phyloP scores from a whole-genome alignment of 2,888 invertebrate genomes.

The Perdita meconis region DNA sequence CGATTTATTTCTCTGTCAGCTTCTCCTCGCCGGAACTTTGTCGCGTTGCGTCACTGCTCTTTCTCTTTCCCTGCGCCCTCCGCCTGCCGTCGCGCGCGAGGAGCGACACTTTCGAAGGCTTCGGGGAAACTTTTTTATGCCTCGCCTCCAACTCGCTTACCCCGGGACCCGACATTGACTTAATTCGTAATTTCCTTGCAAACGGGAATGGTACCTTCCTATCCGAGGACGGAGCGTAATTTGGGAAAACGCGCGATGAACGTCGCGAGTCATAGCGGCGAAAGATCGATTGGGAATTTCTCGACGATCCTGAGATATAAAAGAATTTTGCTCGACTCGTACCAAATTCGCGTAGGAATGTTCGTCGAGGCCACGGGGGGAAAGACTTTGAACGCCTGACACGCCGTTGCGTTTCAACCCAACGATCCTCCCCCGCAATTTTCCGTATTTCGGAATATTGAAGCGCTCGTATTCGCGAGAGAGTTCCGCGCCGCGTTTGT shows the following conservation, averaged over 20 bases:
- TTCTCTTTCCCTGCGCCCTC: neutral
- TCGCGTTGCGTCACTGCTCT: constrained; percentile 29
- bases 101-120: neutral
- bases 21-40: constrained; percentile 23
- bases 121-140: constrained; percentile 20
- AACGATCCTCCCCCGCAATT: constrained; percentile 7
- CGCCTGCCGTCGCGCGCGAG: neutral
- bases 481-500: neutral
- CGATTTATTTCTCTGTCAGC: constrained; percentile 25
- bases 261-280: neutral
- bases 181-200: constrained; percentile 50
- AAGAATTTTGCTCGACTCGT: constrained; percentile 4
- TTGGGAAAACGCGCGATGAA: constrained; percentile 18
- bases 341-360: constrained; percentile 12
- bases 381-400: neutral
- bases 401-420: neutral
- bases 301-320: constrained; percentile 19
- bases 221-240: constrained; percentile 24
- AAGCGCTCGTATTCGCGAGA: neutral
- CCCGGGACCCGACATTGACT: constrained; percentile 31
- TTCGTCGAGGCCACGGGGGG: neutral
- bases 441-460: neutral
- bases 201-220: constrained; percentile 19
- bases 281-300: constrained; percentile 28
- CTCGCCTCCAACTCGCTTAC: constrained; percentile 2